Evolutionary conservation across 2,797 vertebrate genomes (phyloP), one percentile per base, ranked within the genome.

Genomic region (Ptychadena robeensis): DNA sequence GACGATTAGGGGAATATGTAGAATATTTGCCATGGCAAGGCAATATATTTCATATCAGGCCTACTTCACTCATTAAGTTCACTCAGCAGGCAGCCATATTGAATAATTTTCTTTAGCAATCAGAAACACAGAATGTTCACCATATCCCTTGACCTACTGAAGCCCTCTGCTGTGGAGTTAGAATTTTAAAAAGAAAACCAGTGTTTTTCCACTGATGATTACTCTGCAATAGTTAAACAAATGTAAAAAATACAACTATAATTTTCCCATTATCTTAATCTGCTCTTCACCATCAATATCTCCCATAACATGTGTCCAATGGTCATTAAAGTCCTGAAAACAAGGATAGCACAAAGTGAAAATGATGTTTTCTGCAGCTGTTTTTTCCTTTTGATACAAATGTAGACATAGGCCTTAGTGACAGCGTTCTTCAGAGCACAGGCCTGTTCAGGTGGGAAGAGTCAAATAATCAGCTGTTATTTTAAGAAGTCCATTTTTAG

Each of bases 391-490:
- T 28, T 37, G 44, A 34, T 27, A 14, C 66, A 28, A 70, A 68
- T n/a, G 10, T 22, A 35, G 57, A 11, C 1, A 10, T 9, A 37
- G 61, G 70, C 69, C 69, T 73, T 10, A 73, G 40, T 10, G 18
- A 35, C 8, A 64, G 38, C 61, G 69, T 59, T 73, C 0, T 11
- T 70, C n/a, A 25, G 48, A 72, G 53, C n/a, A 2, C 40, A 68
- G 79, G 68, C 57, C 63, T 81, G 63, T 64, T 66, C 63, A 67
- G 71, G 80, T 73, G 63, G 63, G 44, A 48, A 67, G 25, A 81
- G 71, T 63, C 32, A 73, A 61, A 28, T 59, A 7, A 65, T 69
- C 44, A 70, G 63, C 31, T 67, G 35, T 48, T 81, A n/a, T 14
- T 68, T 59, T 37, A 53, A 48, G 38, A 30, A 25, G 28, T 48